Conservation (phyloP, 2,113 vertebrate species). For the Scomber colias region DNA sequence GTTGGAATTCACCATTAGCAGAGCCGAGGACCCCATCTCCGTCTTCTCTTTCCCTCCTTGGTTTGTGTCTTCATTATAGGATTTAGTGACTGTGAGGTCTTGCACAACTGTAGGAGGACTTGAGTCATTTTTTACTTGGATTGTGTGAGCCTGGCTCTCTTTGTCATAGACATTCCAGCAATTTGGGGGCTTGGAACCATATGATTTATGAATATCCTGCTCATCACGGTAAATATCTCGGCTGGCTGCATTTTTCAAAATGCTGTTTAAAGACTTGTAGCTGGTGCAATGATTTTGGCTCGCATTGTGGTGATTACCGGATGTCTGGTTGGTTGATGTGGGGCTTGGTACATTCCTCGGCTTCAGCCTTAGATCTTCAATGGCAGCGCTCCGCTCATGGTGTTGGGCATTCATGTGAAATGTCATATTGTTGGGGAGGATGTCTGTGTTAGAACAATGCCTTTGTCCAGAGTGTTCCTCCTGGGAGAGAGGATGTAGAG, state of each 20-base stretch:
- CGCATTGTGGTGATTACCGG: not conserved
- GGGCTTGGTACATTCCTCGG: constrained; percentile 6
- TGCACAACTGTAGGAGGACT: constrained; percentile 21
- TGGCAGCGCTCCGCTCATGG: not conserved
- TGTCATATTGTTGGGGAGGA: constrained; percentile 21
- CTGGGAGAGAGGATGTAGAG: not conserved
- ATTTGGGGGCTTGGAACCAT: constrained; percentile 15
- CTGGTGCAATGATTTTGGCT: constrained; percentile 14
- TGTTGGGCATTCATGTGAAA: constrained; percentile 31
- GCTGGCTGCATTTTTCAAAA: constrained; percentile 14
- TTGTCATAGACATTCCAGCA: constrained; percentile 33
- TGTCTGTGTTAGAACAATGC: not conserved
- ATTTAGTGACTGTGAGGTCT: constrained; percentile 18
- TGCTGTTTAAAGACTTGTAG: constrained; percentile 6
- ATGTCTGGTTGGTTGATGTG: not conserved
- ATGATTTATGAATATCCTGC: not conserved
- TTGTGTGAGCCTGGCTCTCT: not conserved
- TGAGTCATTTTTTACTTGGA: not conserved
- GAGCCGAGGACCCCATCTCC: not conserved
- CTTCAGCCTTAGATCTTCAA: constrained; percentile 37
- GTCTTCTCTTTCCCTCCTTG: not conserved
- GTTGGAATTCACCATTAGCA: constrained; percentile 48
- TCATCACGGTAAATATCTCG: constrained; percentile 10
- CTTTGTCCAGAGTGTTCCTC: constrained; percentile 8
- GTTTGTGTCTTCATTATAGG: not conserved